phyloP scores from a whole-genome alignment of 2,113 vertebrate genomes.

The Dasyornis broadbenti region DNA sequence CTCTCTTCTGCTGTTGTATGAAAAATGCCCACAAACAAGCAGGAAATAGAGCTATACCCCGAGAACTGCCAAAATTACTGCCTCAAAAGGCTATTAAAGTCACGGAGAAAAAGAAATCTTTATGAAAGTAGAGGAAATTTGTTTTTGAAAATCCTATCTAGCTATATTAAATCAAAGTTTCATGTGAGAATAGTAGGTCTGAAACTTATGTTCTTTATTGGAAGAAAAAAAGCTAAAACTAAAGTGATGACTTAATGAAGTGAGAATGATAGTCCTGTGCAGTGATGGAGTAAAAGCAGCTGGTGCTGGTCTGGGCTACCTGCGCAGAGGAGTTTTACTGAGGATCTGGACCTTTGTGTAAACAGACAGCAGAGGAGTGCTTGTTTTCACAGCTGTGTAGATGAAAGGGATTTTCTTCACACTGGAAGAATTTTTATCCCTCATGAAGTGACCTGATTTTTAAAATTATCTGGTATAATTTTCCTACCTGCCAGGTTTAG shows the following conservation, averaged over 20 bases:
- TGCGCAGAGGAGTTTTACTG: background rate
- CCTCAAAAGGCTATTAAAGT: background rate
- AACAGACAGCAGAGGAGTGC: background rate
- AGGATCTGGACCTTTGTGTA: background rate
- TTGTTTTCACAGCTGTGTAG: background rate
- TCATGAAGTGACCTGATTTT: constrained; percentile 15
- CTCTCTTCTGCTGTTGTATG: background rate
- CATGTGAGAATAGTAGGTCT: background rate
- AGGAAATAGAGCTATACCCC: background rate
- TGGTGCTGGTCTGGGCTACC: background rate
- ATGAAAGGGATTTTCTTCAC: background rate
- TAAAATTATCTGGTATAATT: background rate
- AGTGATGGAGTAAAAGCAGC: background rate
- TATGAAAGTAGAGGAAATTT: background rate
- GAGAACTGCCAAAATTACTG: background rate
- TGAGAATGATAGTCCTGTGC: background rate
- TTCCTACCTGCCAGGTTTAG: background rate
- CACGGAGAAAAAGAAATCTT: background rate
- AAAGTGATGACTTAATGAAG: background rate
- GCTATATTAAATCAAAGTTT: background rate
- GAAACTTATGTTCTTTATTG: background rate
- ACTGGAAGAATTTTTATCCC: background rate
- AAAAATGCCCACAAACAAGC: background rate
- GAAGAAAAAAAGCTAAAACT: background rate
- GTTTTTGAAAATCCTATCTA: background rate